Base-by-base conservation (phyloP, 2,888 invertebrate species). In the Acanthosepion esculentum region DNA sequence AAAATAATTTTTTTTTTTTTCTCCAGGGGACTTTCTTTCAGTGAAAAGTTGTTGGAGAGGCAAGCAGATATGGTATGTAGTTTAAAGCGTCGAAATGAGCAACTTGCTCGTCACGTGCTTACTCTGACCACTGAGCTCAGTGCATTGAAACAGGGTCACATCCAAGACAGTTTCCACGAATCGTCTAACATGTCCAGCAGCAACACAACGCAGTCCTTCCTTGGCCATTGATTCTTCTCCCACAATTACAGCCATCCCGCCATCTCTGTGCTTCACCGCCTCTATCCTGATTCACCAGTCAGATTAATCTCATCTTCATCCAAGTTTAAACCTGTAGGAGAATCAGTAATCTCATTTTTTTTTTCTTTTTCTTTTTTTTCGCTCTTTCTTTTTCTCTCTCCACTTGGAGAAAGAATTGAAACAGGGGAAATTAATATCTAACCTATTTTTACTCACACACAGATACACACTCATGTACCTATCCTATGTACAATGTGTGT, bases 111-210 rank as follows among this genome's bases (percentile, higher is more conserved):
- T 23, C 94, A 64, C 15, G 94, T 94, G 64, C 59, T 94, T 53
- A 33, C 59, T 23, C 59, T 94, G 41, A 94, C 33, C 29, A 94
- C 55, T 1, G 94, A 94, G 33, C 55, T 94, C 48, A 94, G 64
- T 15, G 29, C 94, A 29, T 94, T 64, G 59, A 94, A 94, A 64
- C 64, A 94, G 33, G 64, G 94, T 7, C 94, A 93, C 29, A 93
- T 93, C 53, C 93, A 93, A 93, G 93, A 93, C 50, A 93, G 93
- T 53, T 93, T 93, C 50, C 93, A 93, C 20, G 93, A 93, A 50
- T 93, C 93, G 18, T 93, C 93, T 20, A 93, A 93, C 93, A 93
- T 93, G 93, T 93, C 93, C 48, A 93, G 93, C 50, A 93, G 93
- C 53, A 93, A 93, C 93, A 93, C 93, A 50, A 93, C 93, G 12